These are phyloP conservation scores for Bradypodion pumilum DNA, from an alignment of 2,797 vertebrate species.

Conservation along the genomic window DNA sequence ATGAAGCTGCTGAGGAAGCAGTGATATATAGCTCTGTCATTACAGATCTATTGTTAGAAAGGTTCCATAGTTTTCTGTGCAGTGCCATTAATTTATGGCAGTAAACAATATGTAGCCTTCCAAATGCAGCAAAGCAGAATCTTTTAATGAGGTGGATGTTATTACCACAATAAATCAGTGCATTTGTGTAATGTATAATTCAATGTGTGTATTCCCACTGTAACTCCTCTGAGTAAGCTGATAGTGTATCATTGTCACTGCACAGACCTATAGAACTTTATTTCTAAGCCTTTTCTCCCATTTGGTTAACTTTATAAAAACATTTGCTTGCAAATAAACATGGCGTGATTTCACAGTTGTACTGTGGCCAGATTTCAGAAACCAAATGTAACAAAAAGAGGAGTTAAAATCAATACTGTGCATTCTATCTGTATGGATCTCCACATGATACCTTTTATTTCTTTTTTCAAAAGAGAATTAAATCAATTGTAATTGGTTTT, in stretches of 20 bases:
- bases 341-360: constrained; percentile 77
- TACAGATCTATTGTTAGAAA: constrained; percentile 87
- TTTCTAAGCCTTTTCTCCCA: constrained; percentile 74
- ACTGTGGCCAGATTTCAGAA: constrained; percentile 73
- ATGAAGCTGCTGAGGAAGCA: constrained; percentile 80
- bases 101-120: constrained; percentile 93
- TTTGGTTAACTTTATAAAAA: constrained; percentile 71
- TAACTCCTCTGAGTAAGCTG: constrained; percentile 94
- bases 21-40: constrained; percentile 92
- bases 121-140: constrained; percentile 87
- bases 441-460: constrained; percentile 71
- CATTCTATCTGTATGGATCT: constrained; percentile 78
- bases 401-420: constrained; percentile 85
- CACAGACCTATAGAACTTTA: constrained; percentile 70
- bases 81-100: constrained; percentile 94
- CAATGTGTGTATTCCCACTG: constrained; percentile 98
- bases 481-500: constrained; percentile 91
- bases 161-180: constrained; percentile 99
- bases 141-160: constrained; percentile 99
- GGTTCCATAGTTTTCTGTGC: constrained; percentile 83
- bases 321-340: constrained; percentile 79
- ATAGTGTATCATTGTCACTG: constrained; percentile 97
- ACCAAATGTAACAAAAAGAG: constrained; percentile 81
- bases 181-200: constrained; percentile 99
- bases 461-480: constrained; percentile 80